Evolutionary conservation across 1,140 invertebrate genomes (phyloP).

Genomic region (Heterodera carotae): DNA sequence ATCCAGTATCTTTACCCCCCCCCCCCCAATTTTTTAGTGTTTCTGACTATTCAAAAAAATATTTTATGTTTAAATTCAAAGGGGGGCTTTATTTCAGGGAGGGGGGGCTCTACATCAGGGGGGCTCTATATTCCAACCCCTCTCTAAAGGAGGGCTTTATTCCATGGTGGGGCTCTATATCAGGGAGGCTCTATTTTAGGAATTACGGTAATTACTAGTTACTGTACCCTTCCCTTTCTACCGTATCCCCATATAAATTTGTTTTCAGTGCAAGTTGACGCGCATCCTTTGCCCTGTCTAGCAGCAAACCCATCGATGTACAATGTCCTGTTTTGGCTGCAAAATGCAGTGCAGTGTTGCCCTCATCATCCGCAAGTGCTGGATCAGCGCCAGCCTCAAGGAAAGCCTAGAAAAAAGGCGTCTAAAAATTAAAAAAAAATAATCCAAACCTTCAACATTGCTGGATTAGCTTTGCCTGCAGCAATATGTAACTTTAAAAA

Average conservation of each 20-base stretch:
- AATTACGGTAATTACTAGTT: too few species aligned
- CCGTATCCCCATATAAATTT: constrained; percentile 69
- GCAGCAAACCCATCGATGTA: constrained; percentile 66
- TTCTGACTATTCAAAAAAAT: too few species aligned
- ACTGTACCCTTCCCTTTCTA: constrained; percentile 62
- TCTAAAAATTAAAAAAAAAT: constrained; percentile 26
- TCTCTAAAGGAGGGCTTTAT: too few species aligned
- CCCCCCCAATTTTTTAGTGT: too few species aligned
- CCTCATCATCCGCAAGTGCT: constrained; percentile 67
- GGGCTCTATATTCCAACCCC: too few species aligned
- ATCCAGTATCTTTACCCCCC: constrained; percentile 49
- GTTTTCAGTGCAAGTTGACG: constrained; percentile 44
- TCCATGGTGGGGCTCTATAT: too few species aligned
- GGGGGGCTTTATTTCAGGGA: too few species aligned
- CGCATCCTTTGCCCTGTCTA: constrained; percentile 40
- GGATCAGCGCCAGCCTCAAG: constrained; percentile 45
- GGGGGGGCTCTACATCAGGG: too few species aligned
- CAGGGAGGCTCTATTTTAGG: too few species aligned
- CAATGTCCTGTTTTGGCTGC: constrained; percentile 68
- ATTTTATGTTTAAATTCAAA: too few species aligned
- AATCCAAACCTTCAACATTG: constrained; percentile 64
- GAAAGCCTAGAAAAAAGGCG: constrained; percentile 26
- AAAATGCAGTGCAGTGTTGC: constrained; percentile 68
- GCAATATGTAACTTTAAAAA: constrained; percentile 66
- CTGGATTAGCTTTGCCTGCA: constrained; percentile 66